Percentiles rank a stretch among this genome's conserved stretches.
These are phyloP conservation scores for Eilema griseolum DNA, from an alignment of 2,888 invertebrate genomes.

Conservation along the genomic window DNA sequence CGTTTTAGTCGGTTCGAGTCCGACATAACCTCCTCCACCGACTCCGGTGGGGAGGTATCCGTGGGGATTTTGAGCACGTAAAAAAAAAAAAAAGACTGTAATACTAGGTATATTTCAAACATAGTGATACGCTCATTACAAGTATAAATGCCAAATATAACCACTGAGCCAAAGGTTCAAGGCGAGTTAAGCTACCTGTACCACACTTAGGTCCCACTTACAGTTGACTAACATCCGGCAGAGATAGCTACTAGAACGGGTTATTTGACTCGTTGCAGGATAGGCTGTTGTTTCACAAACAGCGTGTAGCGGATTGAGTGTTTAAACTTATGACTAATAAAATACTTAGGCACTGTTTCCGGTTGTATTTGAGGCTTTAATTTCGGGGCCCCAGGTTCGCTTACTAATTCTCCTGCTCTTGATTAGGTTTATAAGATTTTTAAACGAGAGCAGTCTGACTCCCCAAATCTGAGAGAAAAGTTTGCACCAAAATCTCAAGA, in stretches of 20 bases:
- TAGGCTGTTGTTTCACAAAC: background rate
- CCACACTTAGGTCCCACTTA: slow-evolving; percentile 15
- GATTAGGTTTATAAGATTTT: too few relatives aligned
- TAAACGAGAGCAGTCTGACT: too few relatives aligned
- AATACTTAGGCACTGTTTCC: too few relatives aligned
- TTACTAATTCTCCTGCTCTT: too few relatives aligned
- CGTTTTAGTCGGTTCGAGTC: too few relatives aligned
- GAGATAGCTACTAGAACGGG: slow-evolving; percentile 7
- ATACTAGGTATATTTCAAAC: background rate
- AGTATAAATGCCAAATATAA: slow-evolving; percentile 20
- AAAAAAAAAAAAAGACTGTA: background rate
- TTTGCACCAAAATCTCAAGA: too few relatives aligned
- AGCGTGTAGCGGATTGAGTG: background rate
- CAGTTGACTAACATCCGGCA: slow-evolving; percentile 23
- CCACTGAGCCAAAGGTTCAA: slow-evolving; percentile 12
- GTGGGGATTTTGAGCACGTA: too few relatives aligned
- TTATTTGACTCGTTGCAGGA: slow-evolving; percentile 8
- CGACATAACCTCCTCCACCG: too few relatives aligned
- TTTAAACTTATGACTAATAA: background rate
- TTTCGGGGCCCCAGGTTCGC: too few relatives aligned
- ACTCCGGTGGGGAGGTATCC: too few relatives aligned
- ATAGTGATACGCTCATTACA: slow-evolving; percentile 7
- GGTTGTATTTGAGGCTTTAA: too few relatives aligned
- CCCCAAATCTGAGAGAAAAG: too few relatives aligned
- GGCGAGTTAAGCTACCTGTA: background rate